Base-by-base conservation (phyloP, 2,113 vertebrate species). In the Ellobius talpinus region DNA sequence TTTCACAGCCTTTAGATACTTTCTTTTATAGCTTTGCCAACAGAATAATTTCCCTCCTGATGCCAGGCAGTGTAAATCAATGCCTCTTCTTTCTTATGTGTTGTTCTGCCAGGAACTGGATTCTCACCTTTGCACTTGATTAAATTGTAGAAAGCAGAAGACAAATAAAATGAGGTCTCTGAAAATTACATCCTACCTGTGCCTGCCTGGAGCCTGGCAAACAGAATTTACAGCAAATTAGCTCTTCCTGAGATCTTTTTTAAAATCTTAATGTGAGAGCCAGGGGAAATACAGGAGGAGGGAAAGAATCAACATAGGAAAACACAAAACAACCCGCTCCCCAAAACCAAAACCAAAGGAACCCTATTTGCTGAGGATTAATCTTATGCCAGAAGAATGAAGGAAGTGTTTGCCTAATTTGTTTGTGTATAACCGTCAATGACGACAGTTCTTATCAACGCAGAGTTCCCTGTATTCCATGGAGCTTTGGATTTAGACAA, bases 1-100 rank as follows among this genome's bases (percentile, higher is more conserved):
- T 94, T 91, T 87, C 85, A 39, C 79, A 82, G 98, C 87, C 77
- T 98, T 89, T 97, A 74, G 96, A 92, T 55, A 84, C 88, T 94
- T 98, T 87, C 96, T 98, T 98, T 97, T 97, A 97, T 94, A 98
- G 96, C 91, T 94, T 90, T 98, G 85, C 92, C 94, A 96, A 85
- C 73, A 94, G 79, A 97, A 97, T 98, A 95, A 96, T 93, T 96
- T 98, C 97, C 79, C 98, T 95, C 52, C 87, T 98, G 94, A 98
- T 82, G 98, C 65, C 55, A 0, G 0, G n/a, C 74, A 95, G 72
- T 97, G 94, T 97, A 98, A 98, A 98, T 97, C 97, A 97, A 98
- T 98, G 79, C 91, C 47, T 95, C 19, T 88, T 81, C 10, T 66
- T 95, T 97, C 76, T 94, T 95, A 90, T 50, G 47, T 61, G 85